A percentile compares a stretch with the other conserved stretches of the same genome.
phyloP scores from a whole-genome alignment of 2,797 vertebrate genomes.

The Anguilla marmorata region DNA sequence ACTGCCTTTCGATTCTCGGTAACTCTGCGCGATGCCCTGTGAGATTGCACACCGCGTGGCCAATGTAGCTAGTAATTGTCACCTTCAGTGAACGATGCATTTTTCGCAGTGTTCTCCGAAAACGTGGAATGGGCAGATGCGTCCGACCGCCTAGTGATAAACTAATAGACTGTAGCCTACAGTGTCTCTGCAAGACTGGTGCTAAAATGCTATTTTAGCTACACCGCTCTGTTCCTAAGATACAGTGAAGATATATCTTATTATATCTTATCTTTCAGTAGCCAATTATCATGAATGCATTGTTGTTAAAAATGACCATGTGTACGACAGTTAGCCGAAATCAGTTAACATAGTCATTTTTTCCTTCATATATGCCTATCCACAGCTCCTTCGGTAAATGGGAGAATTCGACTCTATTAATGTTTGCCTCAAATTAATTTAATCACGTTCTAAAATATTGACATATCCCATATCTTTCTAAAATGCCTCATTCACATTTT shows the following conservation, averaged over 20 bases:
- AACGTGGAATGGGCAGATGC: neutral
- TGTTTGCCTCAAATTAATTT: neutral
- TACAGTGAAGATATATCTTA: neutral
- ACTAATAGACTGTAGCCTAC: neutral
- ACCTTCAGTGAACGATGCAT: neutral
- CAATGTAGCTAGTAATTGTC: conserved; percentile 7
- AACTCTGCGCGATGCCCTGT: neutral
- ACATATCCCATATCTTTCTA: neutral
- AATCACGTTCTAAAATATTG: neutral
- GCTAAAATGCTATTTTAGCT: neutral
- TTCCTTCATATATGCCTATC: neutral
- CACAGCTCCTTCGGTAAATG: neutral
- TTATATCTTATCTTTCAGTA: neutral
- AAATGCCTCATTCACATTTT: conserved; percentile 56
- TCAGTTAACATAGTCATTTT: neutral
- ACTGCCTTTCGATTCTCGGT: neutral
- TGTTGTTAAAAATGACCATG: neutral
- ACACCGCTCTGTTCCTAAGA: neutral
- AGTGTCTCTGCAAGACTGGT: neutral
- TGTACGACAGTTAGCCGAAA: neutral
- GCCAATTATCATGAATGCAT: neutral
- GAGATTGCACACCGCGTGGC: neutral
- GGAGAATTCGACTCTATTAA: neutral
- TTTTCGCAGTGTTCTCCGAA: neutral
- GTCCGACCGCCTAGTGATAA: neutral